Conservation (phyloP, 2,888 invertebrate genomes). For the Siphlonurus alternatus region DNA sequence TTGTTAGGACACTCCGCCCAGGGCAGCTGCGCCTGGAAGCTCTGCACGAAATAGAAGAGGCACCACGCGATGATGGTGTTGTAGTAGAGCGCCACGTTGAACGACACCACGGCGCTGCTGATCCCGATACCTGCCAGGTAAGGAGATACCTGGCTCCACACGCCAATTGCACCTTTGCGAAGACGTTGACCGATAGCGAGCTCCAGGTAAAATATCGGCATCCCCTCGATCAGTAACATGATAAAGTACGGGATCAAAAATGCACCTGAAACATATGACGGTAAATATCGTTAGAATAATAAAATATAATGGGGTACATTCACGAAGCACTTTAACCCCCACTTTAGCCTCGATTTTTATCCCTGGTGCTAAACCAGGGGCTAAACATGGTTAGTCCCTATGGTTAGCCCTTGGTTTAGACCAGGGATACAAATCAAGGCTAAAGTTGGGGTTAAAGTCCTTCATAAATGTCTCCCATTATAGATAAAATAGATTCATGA, state of each 20-base stretch:
- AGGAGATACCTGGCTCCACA: constrained; percentile 87
- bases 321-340: too few relatives aligned
- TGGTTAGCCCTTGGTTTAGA: too few relatives aligned
- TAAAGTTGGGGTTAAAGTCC: too few relatives aligned
- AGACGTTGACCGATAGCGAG: constrained; percentile 86
- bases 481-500: not conserved
- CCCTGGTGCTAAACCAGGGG: too few relatives aligned
- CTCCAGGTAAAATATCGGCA: constrained; percentile 92
- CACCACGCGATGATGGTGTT: constrained; percentile 98
- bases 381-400: too few relatives aligned
- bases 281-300: not conserved
- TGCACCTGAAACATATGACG: constrained; percentile 42
- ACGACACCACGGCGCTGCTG: constrained; percentile 89
- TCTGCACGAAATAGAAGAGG: constrained; percentile 81
- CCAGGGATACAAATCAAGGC: too few relatives aligned
- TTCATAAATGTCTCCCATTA: not conserved
- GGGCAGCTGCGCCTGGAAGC: constrained; percentile 79
- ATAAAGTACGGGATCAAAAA: constrained; percentile 93
- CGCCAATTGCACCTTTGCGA: constrained; percentile 85
- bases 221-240: constrained; percentile 85
- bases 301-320: constrained; percentile 1
- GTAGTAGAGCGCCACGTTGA: constrained; percentile 91
- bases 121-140: constrained; percentile 80
- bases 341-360: too few relatives aligned
- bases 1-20: constrained; percentile 84